Conservation (phyloP, 2,888 invertebrate species). For the Steinernema carpocapsae region DNA sequence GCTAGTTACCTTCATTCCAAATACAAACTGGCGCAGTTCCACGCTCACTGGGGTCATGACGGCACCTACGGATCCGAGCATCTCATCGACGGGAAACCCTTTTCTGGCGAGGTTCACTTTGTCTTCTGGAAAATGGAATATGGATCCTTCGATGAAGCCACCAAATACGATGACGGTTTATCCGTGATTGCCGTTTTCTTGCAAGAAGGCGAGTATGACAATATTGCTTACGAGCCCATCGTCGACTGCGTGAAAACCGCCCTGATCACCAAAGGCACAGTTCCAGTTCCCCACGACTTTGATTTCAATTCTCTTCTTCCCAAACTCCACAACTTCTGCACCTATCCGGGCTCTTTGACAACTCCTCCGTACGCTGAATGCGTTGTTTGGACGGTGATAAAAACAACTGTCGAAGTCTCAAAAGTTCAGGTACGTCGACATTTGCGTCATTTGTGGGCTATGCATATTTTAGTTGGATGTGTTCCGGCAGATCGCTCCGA, state of each 20-base stretch:
- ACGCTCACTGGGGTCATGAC: conserved; percentile 64
- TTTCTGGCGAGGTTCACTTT: conserved; percentile 63
- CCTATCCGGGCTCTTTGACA: conserved; percentile 70
- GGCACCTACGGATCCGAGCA: conserved; percentile 63
- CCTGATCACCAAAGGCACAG: conserved; percentile 31
- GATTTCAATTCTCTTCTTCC: conserved; percentile 20
- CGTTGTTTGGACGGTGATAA: conserved; percentile 70
- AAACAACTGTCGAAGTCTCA: conserved; percentile 68
- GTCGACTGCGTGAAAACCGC: conserved; percentile 49
- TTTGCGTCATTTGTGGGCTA: background rate
- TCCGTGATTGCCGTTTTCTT: conserved; percentile 62
- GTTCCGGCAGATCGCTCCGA: conserved; percentile 54
- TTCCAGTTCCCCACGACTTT: conserved; percentile 35
- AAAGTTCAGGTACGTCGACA: conserved; percentile 48
- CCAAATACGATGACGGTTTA: conserved; percentile 58
- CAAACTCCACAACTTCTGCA: conserved; percentile 68
- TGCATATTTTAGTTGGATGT: conserved; percentile 49
- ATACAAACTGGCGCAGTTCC: conserved; percentile 60
- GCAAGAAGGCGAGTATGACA: conserved; percentile 36
- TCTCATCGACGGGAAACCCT: conserved; percentile 54
- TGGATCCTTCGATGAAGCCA: conserved; percentile 55
- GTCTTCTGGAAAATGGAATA: conserved; percentile 66
- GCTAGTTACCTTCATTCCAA: conserved; percentile 29
- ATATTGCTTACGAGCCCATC: conserved; percentile 50
- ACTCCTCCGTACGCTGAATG: conserved; percentile 70